Evolutionary conservation across 2,888 invertebrate genomes (phyloP).

Genomic region (Caenorhabditis auriculariae): DNA sequence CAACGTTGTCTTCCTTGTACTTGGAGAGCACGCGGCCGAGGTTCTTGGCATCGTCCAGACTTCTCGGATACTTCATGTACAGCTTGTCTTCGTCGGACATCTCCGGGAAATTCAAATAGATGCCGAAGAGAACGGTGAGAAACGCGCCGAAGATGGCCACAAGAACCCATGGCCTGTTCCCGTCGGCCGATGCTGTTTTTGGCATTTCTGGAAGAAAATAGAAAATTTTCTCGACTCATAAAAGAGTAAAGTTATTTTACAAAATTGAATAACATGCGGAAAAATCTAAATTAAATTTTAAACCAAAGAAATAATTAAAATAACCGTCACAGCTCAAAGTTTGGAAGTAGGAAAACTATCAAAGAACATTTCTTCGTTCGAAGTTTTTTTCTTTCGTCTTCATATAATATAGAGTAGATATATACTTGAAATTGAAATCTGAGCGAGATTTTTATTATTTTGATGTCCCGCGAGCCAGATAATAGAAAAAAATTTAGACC

Average conservation of each 20-base stretch:
- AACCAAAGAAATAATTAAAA: not conserved
- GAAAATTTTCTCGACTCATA: not conserved
- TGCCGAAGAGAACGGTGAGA: constrained; percentile 24
- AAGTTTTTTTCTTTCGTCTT: too few relatives aligned
- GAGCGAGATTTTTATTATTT: too few relatives aligned
- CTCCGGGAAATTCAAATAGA: constrained; percentile 50
- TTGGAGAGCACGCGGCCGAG: constrained; percentile 82
- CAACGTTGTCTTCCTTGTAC: constrained; percentile 89
- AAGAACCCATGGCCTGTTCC: constrained; percentile 11
- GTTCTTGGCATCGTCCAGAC: constrained; percentile 92
- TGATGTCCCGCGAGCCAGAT: too few relatives aligned
- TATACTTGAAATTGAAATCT: too few relatives aligned
- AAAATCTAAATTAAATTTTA: not conserved
- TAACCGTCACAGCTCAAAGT: too few relatives aligned
- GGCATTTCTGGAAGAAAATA: constrained; percentile 4
- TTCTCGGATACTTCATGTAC: constrained; percentile 84
- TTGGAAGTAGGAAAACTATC: too few relatives aligned
- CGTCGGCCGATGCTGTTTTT: not conserved
- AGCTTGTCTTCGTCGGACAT: constrained; percentile 77
- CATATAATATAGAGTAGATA: too few relatives aligned
- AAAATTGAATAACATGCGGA: not conserved
- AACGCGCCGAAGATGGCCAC: constrained; percentile 25
- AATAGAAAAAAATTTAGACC: too few relatives aligned
- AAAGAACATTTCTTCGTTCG: too few relatives aligned
- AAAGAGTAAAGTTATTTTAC: not conserved